Conservation (phyloP, 2,888 invertebrate genomes). For the Odontocolon sp. region DNA sequence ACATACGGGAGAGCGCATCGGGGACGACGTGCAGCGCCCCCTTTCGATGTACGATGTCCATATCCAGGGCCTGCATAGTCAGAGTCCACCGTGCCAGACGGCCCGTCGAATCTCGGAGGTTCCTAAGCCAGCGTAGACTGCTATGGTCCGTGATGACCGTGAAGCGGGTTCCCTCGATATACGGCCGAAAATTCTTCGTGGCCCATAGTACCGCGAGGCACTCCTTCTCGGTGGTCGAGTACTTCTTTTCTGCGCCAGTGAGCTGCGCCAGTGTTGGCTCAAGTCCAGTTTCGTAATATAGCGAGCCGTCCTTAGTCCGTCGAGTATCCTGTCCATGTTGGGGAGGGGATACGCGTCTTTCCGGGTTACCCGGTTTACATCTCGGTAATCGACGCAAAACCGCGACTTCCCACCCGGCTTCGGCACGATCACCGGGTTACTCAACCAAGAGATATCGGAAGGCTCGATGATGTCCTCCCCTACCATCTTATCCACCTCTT, state of each 20-base stretch:
- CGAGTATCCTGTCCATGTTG: not conserved
- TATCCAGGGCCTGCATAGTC: slow-evolving; percentile 20
- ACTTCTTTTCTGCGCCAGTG: too few relatives aligned
- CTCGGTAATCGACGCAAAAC: too few relatives aligned
- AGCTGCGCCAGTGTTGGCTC: too few relatives aligned
- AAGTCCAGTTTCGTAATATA: too few relatives aligned
- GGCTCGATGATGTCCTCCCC: not conserved
- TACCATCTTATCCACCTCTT: not conserved
- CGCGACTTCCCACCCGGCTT: slow-evolving; percentile 8
- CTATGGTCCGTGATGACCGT: not conserved
- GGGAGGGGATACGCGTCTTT: slow-evolving; percentile 27
- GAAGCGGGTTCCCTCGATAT: too few relatives aligned
- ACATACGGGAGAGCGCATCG: slow-evolving; percentile 22
- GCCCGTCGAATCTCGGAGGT: not conserved
- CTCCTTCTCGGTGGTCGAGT: too few relatives aligned
- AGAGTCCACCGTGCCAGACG: slow-evolving; percentile 8
- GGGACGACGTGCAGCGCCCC: slow-evolving; percentile 55
- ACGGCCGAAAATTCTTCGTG: too few relatives aligned
- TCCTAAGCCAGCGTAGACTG: too few relatives aligned
- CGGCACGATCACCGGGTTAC: slow-evolving; percentile 9
- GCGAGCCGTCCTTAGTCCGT: not conserved
- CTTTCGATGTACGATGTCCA: not conserved
- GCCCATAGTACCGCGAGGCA: too few relatives aligned
- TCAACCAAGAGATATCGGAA: not conserved
- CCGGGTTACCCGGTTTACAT: too few relatives aligned